Conservation (phyloP, 2,113 vertebrate species). For the Zosterops hypoxanthus region DNA sequence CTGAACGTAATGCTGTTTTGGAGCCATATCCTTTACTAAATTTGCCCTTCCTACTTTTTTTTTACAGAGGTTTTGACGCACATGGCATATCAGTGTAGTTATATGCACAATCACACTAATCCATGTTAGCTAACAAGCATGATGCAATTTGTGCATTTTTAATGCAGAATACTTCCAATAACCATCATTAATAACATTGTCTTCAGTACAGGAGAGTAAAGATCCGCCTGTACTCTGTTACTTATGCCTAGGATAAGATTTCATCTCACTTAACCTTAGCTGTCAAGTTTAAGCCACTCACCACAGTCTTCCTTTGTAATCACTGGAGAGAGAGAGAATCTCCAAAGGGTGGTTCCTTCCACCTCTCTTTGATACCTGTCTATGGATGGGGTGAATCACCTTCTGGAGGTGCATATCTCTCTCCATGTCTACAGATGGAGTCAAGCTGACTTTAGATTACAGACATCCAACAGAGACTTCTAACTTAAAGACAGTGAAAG, state of each 20-base stretch:
- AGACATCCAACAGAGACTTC: constrained; percentile 6
- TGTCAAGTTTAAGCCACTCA: constrained; percentile 10
- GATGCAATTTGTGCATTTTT: not conserved
- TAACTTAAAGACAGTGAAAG: not conserved
- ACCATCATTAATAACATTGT: not conserved
- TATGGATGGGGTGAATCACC: not conserved
- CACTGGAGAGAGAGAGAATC: not conserved
- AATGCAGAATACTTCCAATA: not conserved
- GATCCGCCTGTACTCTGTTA: not conserved
- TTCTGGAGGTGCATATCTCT: not conserved
- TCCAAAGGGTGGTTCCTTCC: not conserved
- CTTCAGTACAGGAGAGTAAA: not conserved
- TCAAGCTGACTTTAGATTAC: not conserved
- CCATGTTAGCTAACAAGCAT: not conserved
- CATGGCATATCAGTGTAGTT: not conserved
- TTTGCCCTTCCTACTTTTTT: not conserved
- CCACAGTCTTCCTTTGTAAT: not conserved
- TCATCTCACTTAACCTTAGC: not conserved
- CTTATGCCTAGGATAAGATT: not conserved
- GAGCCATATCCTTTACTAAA: not conserved
- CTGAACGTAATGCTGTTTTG: not conserved
- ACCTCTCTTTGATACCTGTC: not conserved
- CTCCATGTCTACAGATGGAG: not conserved
- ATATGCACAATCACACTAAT: not conserved
- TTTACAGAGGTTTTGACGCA: not conserved